Percentiles rank a stretch among this genome's conserved stretches.
These are phyloP conservation scores for Planococcus citri DNA, from an alignment of 1,140 invertebrate genomes.

Conservation along the genomic window DNA sequence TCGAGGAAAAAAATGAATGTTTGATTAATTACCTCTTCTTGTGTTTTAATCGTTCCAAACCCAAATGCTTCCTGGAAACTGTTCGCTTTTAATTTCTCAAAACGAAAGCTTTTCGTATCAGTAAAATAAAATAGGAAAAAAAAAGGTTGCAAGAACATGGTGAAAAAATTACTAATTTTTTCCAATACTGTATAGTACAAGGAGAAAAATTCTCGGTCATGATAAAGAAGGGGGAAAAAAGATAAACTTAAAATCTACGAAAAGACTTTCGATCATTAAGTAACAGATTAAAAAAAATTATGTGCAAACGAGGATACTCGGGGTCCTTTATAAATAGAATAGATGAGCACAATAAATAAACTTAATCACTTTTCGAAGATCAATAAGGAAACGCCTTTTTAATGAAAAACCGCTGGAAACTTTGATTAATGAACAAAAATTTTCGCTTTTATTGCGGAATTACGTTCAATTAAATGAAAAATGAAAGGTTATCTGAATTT, in stretches of 20 bases:
- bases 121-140: too few species aligned
- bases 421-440: slow-evolving; percentile 20
- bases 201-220: too few species aligned
- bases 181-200: too few species aligned
- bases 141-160: too few species aligned
- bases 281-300: neutral
- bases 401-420: slow-evolving; percentile 12
- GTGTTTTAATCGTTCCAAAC: too few species aligned
- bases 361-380: slow-evolving; percentile 17
- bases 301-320: neutral
- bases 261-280: neutral
- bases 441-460: slow-evolving; percentile 12
- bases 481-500: slow-evolving; percentile 17
- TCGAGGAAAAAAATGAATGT: too few species aligned
- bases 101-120: too few species aligned
- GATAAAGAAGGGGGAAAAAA: too few species aligned
- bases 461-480: slow-evolving; percentile 17
- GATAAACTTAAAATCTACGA: neutral
- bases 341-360: slow-evolving; percentile 13
- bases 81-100: too few species aligned
- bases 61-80: too few species aligned
- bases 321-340: slow-evolving; percentile 9
- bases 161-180: too few species aligned
- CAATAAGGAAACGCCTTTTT: slow-evolving; percentile 19
- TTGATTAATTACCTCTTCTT: too few species aligned